Conservation (phyloP, 2,113 vertebrate species). For the Hydropotes inermis region DNA sequence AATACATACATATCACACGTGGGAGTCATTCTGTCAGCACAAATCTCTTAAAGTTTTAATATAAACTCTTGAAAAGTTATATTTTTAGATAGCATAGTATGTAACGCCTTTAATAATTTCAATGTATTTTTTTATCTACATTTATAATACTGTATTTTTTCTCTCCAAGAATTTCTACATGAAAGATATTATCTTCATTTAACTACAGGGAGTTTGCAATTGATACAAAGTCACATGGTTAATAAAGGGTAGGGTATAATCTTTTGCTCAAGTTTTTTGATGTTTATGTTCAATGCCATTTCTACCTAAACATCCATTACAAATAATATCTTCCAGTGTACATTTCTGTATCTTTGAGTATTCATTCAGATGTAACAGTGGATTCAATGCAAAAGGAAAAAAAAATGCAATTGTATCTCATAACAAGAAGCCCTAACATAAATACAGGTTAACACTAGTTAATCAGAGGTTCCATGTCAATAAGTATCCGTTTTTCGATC, state of each 20-base stretch:
- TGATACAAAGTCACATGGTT: neutral
- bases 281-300: neutral
- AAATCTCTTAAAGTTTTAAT: constrained; percentile 13
- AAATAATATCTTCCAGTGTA: neutral
- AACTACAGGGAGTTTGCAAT: neutral
- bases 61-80: neutral
- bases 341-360: neutral
- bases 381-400: neutral
- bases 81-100: neutral
- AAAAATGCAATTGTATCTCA: neutral
- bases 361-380: neutral
- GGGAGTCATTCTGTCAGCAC: constrained; percentile 8
- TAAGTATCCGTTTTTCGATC: neutral
- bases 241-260: neutral
- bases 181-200: neutral
- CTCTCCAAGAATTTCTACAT: neutral
- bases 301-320: neutral
- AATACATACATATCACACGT: neutral
- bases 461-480: neutral
- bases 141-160: neutral
- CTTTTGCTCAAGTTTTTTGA: neutral
- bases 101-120: neutral
- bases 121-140: neutral
- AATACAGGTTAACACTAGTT: neutral
- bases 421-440: neutral